Base-by-base conservation (phyloP, 2,113 vertebrate species). In the Cololabis saira region DNA sequence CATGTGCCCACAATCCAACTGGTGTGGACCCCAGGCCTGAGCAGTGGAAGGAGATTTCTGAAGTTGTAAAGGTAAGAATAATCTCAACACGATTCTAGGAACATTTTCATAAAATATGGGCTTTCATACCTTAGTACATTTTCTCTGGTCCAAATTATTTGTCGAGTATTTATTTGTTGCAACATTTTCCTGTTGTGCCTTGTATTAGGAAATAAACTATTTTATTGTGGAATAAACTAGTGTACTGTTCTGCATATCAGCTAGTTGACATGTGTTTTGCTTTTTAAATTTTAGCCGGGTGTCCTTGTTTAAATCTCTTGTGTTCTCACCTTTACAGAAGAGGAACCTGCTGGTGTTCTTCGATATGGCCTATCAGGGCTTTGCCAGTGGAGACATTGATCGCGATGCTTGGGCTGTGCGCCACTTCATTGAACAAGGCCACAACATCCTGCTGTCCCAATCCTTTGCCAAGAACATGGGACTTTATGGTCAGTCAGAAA, bases 391-490 rank as follows among this genome's bases (percentile, higher is more conserved):
- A 5, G 97, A 99, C 78, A 96, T 95, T 8, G 90, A 99, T 78
- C 92, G 93, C 27, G 98, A 99, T 0, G 95, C 98, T 54, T 99
- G 96, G 98, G 97, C 98, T 2, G 95, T 98, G 63, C 96, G 97
- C 17, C 47, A 98, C 87, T 99, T 99, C 92, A 95, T 99, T 0
- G 95, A 98, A 13, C 94, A 99, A 84, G 96, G 96, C 76, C 93
- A 96, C 83, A 95, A 98, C 43, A 66, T 99, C 4, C 65, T 96
- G 64, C 83, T 99, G 61, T 94, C 96, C 0, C 98, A 99, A 88
- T 99, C 98, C 18, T 99, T 96, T 0, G 97, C 98, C 12, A 99
- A 99, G 90, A 99, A 99, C 90, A 99, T 99, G 98, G 98, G 97
- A 17, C 92, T 99, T 7, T 99, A 99, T 0, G 98, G 97, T 99